Base-by-base conservation (phyloP, 2,797 vertebrate species). In the Tragopan temminckii region DNA sequence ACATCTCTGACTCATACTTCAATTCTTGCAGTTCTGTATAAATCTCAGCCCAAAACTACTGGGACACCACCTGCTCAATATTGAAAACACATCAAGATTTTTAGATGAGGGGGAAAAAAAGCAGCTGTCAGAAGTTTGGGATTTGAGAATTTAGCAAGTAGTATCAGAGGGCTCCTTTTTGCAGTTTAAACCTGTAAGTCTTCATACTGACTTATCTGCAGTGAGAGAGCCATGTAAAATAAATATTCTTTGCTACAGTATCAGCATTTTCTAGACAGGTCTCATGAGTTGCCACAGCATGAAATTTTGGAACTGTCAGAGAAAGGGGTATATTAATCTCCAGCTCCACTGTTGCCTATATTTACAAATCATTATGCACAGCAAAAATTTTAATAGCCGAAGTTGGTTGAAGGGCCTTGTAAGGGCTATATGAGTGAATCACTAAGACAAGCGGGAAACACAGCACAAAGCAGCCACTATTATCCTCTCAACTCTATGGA, bases 131-230 rank as follows among this genome's bases (percentile, higher is more conserved):
- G 67, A 75, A 79, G 35, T 78, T 70, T 55, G 35, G 29, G 70
- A 70, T 58, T 85, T 78, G 40, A 25, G 77, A 80, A 92, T 87
- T 78, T 83, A 93, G 46, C 40, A 48, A 31, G 38, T 45, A 86
- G 23, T 90, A 63, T 82, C 25, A 79, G 58, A 72, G 36, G 71
- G 7, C 21, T 91, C 9, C 25, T 90, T 80, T 80, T 70, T 83
- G 62, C n/a, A 71, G 17, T 59, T 83, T 83, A 58, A 77, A 86
- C 21, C 40, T 88, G 3, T 13, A 63, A 48, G 50, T 67, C 36
- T 77, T 63, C 61, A 42, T 42, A 9, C 31, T 63, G 38, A 2
- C 19, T 74, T 52, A 77, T 40, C 42, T 83, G 29, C 43, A 36
- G 10, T 29, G 61, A 53, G 77, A 80, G 29, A 10, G 53, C 13